Evolutionary conservation across 2,888 invertebrate genomes (phyloP).

Genomic region (Polylopha cassiicola): DNA sequence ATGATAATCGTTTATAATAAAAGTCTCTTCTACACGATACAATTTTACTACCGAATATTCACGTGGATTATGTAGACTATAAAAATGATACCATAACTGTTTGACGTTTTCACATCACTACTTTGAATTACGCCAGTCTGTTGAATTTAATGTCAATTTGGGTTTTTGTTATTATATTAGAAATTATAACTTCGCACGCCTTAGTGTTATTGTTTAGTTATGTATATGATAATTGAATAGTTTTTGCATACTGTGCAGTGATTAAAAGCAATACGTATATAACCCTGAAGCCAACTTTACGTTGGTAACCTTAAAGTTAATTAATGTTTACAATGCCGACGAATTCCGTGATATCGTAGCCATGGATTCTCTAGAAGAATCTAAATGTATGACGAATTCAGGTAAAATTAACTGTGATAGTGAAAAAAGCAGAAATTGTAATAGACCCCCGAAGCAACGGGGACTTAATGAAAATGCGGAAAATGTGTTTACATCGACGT

Average conservation of each 20-base stretch:
- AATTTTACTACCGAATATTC: too few relatives aligned
- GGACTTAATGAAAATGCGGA: slow-evolving; percentile 44
- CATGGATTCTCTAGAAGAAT: slow-evolving; percentile 62
- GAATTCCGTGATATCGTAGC: slow-evolving; percentile 45
- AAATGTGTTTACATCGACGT: slow-evolving; percentile 54
- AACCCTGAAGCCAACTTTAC: slow-evolving; percentile 10
- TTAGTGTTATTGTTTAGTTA: slow-evolving; percentile 5
- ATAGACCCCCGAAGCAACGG: slow-evolving; percentile 37
- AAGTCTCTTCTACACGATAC: slow-evolving; percentile 1
- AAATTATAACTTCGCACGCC: slow-evolving; percentile 10
- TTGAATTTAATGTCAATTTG: slow-evolving; percentile 20
- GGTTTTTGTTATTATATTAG: slow-evolving; percentile 21
- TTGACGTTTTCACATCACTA: slow-evolving; percentile 4
- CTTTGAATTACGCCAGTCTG: slow-evolving; percentile 21
- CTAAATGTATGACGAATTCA: slow-evolving; percentile 42
- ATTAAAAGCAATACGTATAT: slow-evolving; percentile 2
- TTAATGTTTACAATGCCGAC: slow-evolving; percentile 60
- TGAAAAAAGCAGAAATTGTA: slow-evolving; percentile 43
- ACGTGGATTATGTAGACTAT: too few relatives aligned
- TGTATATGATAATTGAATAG: slow-evolving; percentile 4
- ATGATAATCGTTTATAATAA: too few relatives aligned
- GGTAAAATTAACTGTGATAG: slow-evolving; percentile 44
- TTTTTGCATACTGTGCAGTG: slow-evolving; percentile 2
- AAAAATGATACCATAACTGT: too few relatives aligned
- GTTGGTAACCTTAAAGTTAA: slow-evolving; percentile 53